A percentile compares a stretch with the other conserved stretches of the same genome.
Evolutionary conservation across 30 jellyfish, hydroid and myxozoan species (phyloP).

Genomic region (Cassiopea andromeda): DNA sequence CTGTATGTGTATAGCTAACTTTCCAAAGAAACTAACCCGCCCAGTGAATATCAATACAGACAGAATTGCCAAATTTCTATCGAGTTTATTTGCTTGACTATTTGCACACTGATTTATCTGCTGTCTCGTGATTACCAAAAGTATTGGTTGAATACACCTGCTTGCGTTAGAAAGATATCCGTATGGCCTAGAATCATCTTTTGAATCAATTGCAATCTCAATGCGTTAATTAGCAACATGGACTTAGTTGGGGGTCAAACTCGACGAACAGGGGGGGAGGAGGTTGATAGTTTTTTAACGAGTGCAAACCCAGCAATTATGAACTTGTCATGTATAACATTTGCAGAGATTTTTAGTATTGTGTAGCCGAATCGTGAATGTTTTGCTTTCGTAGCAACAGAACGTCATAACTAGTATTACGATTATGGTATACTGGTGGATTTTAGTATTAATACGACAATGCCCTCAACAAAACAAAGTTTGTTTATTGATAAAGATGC

Average conservation of each 20-base stretch:
- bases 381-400: too few relatives aligned
- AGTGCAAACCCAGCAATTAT: too few relatives aligned
- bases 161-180: not conserved
- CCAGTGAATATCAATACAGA: not conserved
- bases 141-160: constrained; percentile 17
- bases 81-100: not conserved
- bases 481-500: too few relatives aligned
- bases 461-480: too few relatives aligned
- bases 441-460: too few relatives aligned
- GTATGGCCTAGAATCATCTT: not conserved
- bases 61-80: constrained; percentile 8
- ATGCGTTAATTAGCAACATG: not conserved
- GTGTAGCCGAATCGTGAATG: too few relatives aligned
- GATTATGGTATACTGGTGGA: too few relatives aligned
- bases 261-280: not conserved
- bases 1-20: not conserved
- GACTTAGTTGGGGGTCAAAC: not conserved
- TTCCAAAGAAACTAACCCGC: not conserved
- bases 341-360: too few relatives aligned
- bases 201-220: not conserved
- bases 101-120: constrained; percentile 4
- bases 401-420: too few relatives aligned
- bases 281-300: too few relatives aligned
- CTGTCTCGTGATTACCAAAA: not conserved
- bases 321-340: too few relatives aligned